Evolutionary conservation across 2,797 vertebrate genomes (phyloP), one percentile per base, ranked within the genome.

Genomic region (Rhabdophis nuchalis): DNA sequence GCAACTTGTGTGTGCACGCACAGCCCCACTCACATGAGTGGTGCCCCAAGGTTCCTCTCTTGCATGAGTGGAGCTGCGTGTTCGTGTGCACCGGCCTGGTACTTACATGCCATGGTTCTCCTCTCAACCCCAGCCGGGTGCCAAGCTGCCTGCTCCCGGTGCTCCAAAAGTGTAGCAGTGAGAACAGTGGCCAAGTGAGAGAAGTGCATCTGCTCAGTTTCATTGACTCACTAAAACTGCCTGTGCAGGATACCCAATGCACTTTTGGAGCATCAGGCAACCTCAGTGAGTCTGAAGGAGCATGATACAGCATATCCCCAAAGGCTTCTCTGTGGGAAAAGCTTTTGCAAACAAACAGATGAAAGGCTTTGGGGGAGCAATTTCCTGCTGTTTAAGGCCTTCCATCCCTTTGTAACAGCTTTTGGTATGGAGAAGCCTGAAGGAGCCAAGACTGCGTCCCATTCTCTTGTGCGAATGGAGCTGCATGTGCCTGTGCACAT

Each of bases 1-100:
- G 14, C 29, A 64, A n/a, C 1, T 1, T 1, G n/a, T 0, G 29
- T 68, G 29, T 6, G 5, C 14, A 9, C 29, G 32, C 0, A 4
- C 2, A 32, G n/a, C 5, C 32, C n/a, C n/a, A 68, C 2, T 32
- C n/a, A 16, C 5, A 7, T 6, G 5, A 68, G 61, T 13, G 6
- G 61, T n/a, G 16, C 13, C 61, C 14, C 61, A 68, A 68, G n/a
- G 6, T 5, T 1, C 7, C 61, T 61, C 60, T n/a, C 29, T 68
- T 68, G 13, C 0, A 0, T 68, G 29, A 32, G 5, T 32, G 46
- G 46, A 46, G 10, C 60, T 61, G 1, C 29, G 60, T 3, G 5
- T n/a, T n/a, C 61, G 32, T 32, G 29, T 68, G 29, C n/a, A n/a
- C 1, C 61, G 12, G n/a, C 12, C 4, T n/a, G n/a, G n/a, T n/a